Evolutionary conservation across 2,797 vertebrate genomes (phyloP).

Genomic region (Parotocinclus haroldoi): DNA sequence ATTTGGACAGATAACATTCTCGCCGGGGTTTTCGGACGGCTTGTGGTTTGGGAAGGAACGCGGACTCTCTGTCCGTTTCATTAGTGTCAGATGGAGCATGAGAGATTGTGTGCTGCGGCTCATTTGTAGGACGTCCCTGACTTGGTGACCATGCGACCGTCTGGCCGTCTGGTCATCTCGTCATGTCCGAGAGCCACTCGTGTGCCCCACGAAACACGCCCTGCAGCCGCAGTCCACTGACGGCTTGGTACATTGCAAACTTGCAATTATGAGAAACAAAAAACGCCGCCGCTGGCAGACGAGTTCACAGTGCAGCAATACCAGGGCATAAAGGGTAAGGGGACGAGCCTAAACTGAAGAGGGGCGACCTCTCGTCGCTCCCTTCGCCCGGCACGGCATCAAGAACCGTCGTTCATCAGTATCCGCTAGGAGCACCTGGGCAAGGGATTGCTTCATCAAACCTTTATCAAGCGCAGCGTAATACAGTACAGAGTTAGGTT

Average conservation of each 20-base stretch:
- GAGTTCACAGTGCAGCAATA: not conserved
- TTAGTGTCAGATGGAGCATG: slow-evolving; percentile 13
- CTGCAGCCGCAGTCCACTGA: not conserved
- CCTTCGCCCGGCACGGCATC: no score
- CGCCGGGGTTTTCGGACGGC: no score
- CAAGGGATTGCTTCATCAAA: no score
- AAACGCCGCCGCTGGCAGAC: not conserved
- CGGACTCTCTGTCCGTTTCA: not conserved
- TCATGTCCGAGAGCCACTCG: not conserved
- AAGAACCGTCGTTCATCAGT: no score
- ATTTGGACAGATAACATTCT: slow-evolving; percentile 4
- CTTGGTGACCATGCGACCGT: slow-evolving; percentile 1
- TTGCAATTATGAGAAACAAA: slow-evolving; percentile 8
- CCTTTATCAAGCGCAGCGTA: no score
- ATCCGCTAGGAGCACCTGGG: no score
- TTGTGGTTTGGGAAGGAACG: no score
- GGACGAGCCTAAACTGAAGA: no score
- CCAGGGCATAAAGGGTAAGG: not conserved
- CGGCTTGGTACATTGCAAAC: not conserved
- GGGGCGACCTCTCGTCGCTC: no score
- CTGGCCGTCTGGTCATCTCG: not conserved
- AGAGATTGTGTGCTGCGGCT: slow-evolving; percentile 4
- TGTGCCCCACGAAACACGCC: slow-evolving; percentile 9
- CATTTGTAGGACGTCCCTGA: slow-evolving; percentile 9
- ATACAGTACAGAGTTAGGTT: no score